Conservation (phyloP, 2,113 vertebrate genomes). For the Ochotona curzoniae region DNA sequence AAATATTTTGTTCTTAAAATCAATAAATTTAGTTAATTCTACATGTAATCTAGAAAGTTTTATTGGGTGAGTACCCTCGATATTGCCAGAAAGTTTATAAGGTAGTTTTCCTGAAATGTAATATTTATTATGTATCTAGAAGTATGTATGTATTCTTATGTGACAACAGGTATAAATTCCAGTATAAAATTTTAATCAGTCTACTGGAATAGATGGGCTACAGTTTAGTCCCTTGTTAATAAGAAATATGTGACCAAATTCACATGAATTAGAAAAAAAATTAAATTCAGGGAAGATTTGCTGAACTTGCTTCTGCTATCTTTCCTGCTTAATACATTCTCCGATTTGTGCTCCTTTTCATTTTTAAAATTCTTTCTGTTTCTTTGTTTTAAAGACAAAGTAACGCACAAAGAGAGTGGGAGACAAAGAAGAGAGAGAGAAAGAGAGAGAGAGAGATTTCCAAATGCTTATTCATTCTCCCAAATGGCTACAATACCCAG, state of each 20-base stretch:
- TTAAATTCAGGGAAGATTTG: not conserved
- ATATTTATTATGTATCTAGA: not conserved
- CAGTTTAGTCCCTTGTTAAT: not conserved
- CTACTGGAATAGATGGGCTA: not conserved
- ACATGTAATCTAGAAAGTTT: not conserved
- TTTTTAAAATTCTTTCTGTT: no score
- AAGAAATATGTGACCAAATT: conserved; percentile 4
- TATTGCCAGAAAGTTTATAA: conserved; percentile 27
- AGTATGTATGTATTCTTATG: not conserved
- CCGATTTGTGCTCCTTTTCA: not conserved
- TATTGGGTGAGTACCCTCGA: not conserved
- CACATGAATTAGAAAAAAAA: not conserved
- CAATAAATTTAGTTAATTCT: not conserved
- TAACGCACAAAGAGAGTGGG: no score
- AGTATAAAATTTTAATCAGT: not conserved
- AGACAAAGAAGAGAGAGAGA: no score
- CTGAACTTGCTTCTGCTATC: not conserved
- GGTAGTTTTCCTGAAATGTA: not conserved
- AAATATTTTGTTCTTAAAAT: not conserved
- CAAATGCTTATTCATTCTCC: no score
- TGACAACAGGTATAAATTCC: not conserved
- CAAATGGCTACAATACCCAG: no score
- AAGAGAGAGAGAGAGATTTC: no score
- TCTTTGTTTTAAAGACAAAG: no score
- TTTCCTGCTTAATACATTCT: not conserved